phyloP scores from a whole-genome alignment of 2,888 invertebrate genomes.

The Ectemnius lituratus region DNA sequence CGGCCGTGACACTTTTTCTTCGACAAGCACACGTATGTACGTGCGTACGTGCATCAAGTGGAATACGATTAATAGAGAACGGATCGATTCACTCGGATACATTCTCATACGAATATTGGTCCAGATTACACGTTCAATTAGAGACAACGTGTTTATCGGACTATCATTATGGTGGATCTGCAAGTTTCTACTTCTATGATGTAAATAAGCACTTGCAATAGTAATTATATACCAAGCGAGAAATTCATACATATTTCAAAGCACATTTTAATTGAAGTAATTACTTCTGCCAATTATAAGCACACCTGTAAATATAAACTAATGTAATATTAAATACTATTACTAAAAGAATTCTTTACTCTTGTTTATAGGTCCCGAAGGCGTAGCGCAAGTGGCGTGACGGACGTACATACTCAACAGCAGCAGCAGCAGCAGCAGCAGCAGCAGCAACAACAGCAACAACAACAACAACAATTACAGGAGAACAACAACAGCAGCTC shows the following conservation, averaged over 20 bases:
- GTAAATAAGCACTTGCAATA: too few species aligned
- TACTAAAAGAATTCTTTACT: too few species aligned
- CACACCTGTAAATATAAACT: too few species aligned
- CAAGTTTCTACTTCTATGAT: too few species aligned
- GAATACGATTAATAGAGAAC: neutral
- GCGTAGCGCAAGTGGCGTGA: conserved; percentile 89
- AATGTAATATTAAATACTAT: neutral
- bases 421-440: conserved; percentile 82
- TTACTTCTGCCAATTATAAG: too few species aligned
- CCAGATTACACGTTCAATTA: neutral
- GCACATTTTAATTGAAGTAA: too few species aligned
- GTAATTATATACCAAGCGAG: too few species aligned
- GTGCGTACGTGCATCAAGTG: neutral
- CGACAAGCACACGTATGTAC: too few species aligned
- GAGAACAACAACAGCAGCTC: conserved; percentile 78
- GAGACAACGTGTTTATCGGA: neutral
- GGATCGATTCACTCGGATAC: neutral
- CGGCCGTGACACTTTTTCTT: too few species aligned
- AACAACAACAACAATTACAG: conserved; percentile 79
- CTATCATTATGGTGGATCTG: too few species aligned
- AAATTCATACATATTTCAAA: too few species aligned
- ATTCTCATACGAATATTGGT: neutral
- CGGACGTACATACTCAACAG: conserved; percentile 86
- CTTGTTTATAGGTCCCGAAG: conserved; percentile 85
- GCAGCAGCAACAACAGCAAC: conserved; percentile 81